Conservation (phyloP, 2,113 vertebrate genomes). For the Arenaria interpres region DNA sequence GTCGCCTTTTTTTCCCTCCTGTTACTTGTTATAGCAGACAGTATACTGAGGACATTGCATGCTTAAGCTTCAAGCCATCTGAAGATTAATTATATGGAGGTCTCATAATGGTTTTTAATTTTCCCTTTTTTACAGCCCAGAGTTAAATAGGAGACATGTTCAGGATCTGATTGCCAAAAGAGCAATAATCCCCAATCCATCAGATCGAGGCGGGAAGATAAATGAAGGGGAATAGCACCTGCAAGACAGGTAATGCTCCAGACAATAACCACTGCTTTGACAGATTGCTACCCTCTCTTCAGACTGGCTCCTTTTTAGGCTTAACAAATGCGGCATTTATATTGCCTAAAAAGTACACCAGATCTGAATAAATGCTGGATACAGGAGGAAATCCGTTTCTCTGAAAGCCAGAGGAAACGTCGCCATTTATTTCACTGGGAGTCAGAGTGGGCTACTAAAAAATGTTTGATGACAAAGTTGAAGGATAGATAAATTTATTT, state of each 20-base stretch:
- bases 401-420: neutral
- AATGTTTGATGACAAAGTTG: slow-evolving; percentile 44
- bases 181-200: slow-evolving; percentile 77
- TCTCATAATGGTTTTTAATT: slow-evolving; percentile 74
- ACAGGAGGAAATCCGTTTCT: neutral
- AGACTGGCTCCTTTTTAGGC: slow-evolving; percentile 20
- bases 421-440: neutral
- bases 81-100: slow-evolving; percentile 79
- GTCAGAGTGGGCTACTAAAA: slow-evolving; percentile 33
- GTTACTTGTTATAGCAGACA: slow-evolving; percentile 67
- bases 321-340: slow-evolving; percentile 24
- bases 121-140: slow-evolving; percentile 72
- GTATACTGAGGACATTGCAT: slow-evolving; percentile 59
- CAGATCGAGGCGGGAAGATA: slow-evolving; percentile 75
- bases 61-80: slow-evolving; percentile 73
- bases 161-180: slow-evolving; percentile 80
- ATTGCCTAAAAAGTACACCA: slow-evolving; percentile 4
- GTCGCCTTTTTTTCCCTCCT: slow-evolving; percentile 49
- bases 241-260: slow-evolving; percentile 81
- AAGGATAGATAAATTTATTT: slow-evolving; percentile 65
- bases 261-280: slow-evolving; percentile 57
- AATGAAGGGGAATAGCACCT: slow-evolving; percentile 78
- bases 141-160: slow-evolving; percentile 80
- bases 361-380: slow-evolving; percentile 13
- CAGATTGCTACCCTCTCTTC: slow-evolving; percentile 58